phyloP scores from a whole-genome alignment of 2,113 vertebrate species.

The Apteryx owenii region DNA sequence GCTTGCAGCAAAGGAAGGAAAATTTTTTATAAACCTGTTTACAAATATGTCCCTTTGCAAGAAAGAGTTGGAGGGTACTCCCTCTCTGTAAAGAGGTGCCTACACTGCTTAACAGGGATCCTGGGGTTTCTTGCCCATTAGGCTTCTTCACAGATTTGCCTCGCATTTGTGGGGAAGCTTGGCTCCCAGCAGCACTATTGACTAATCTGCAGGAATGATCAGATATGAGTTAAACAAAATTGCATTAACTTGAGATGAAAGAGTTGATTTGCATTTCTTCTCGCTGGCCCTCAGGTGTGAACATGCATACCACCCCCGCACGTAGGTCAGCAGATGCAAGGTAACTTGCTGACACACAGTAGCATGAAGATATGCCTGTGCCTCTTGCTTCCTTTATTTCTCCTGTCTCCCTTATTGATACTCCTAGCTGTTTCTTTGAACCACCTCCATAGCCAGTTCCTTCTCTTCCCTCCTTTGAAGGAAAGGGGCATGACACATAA shows the following conservation, averaged over 20 bases:
- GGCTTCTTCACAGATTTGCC: slow-evolving; percentile 3
- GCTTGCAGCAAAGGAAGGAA: neutral
- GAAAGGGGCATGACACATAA: neutral
- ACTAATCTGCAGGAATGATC: neutral
- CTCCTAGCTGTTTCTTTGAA: neutral
- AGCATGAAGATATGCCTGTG: neutral
- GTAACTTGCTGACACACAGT: slow-evolving; percentile 40
- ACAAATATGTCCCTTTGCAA: neutral
- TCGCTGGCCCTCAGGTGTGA: neutral
- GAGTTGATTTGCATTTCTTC: slow-evolving; percentile 42
- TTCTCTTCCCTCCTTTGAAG: slow-evolving; percentile 1
- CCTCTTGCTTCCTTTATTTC: neutral
- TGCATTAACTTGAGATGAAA: slow-evolving; percentile 48
- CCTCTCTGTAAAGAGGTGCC: neutral
- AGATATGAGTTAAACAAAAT: slow-evolving; percentile 21
- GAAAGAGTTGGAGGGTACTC: neutral
- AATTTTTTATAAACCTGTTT: neutral
- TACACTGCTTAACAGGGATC: neutral
- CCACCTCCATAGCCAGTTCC: neutral
- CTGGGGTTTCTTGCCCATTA: neutral
- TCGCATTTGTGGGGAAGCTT: slow-evolving; percentile 13
- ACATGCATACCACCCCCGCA: slow-evolving; percentile 4
- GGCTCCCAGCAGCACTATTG: neutral
- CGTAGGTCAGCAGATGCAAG: neutral
- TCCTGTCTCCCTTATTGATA: neutral